phyloP scores from a whole-genome alignment of 2,888 invertebrate genomes.

The Chrysolina haemoptera region DNA sequence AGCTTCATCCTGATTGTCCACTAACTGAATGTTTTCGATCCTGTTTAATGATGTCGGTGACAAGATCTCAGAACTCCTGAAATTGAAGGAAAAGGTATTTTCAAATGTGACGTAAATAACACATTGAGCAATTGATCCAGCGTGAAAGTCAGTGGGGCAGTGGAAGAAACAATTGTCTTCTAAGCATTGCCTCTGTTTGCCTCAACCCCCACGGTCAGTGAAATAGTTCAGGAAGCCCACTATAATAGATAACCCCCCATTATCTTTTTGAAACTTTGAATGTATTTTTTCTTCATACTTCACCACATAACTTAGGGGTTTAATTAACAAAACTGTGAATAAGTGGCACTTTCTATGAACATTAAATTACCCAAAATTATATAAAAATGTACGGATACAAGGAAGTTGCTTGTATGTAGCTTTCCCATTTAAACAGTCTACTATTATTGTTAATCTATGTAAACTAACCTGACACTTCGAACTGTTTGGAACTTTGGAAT shows the following conservation, averaged over 20 bases:
- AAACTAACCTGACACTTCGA: constrained; percentile 3
- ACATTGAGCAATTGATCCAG: not conserved
- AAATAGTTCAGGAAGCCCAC: not conserved
- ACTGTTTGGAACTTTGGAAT: constrained; percentile 15
- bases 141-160: not conserved
- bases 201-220: not conserved
- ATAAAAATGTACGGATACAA: not conserved
- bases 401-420: not conserved
- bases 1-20: constrained; percentile 1
- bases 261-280: not conserved
- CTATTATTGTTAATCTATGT: constrained; percentile 3
- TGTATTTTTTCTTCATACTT: not conserved
- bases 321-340: not conserved
- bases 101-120: not conserved
- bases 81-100: not conserved
- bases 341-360: not conserved
- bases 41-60: constrained; percentile 2
- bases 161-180: not conserved
- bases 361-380: not conserved
- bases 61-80: constrained; percentile 6
- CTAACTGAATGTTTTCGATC: not conserved
- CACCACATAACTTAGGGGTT: not conserved
- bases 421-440: not conserved
- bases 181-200: not conserved
- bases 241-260: not conserved